Evolutionary conservation across 2,888 invertebrate species (phyloP), one percentile per base, ranked within the genome.

Genomic region (Micoletzkya japonica): DNA sequence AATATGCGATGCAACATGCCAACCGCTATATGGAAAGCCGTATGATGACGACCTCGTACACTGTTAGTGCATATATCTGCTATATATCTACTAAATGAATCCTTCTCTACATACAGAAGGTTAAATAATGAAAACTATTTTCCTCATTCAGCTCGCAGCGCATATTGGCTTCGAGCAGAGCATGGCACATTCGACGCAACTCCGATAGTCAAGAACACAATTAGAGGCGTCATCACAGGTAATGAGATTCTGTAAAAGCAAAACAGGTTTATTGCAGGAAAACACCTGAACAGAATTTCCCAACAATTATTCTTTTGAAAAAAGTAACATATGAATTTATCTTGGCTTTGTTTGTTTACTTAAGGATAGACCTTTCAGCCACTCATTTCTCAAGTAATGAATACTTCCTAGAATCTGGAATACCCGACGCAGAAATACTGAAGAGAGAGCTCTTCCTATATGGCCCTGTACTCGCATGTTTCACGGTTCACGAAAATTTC

Each of bases 401-500:
- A n/a, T n/a, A n/a, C 54, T n/a, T 64, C 57, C 2, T 39, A 67
- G 67, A 4, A 4, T n/a, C 30, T 14, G 57, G 39, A n/a, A 2
- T 67, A 28, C 30, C 56, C 17, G 56, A 67, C 28, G 68, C 50
- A 14, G 72, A 71, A 36, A 37, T 81, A 14, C 61, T 81, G 26
- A 81, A 81, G 60, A 73, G 76, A 30, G 80, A 80, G 56, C 28
- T 80, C 6, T 64, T 74, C 36, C 59, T 76, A 17, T 57, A 80
- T 50, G 80, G 80, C 4, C 80, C 80, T 1, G 73, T 81, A 17
- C 61, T 81, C 32, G 77, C 75, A 24, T 80, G 80, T 70, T 80
- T 81, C 70, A 70, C 75, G 14, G 72, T 81, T 4, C 74, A 71
- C 39, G 80, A 81, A 39, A 81, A 82, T 26, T 80, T 80, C 61